Conservation (phyloP, 2,797 vertebrate species). For the Chaenodraco wilsoni region DNA sequence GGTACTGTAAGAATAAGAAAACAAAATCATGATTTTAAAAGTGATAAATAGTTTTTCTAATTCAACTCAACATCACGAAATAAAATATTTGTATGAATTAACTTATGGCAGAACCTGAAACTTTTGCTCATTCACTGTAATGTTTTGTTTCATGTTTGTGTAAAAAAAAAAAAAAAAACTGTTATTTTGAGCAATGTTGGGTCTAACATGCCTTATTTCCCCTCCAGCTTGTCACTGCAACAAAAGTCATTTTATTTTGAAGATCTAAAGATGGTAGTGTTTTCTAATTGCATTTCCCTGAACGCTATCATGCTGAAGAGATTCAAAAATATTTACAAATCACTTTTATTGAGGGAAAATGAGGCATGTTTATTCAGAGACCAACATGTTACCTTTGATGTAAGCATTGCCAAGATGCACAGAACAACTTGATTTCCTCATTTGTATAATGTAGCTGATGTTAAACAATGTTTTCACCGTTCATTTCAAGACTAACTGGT, state of each 20-base stretch:
- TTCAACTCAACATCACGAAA: constrained; percentile 4
- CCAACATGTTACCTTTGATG: constrained; percentile 39
- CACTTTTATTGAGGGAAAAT: constrained; percentile 30
- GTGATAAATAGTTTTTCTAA: constrained; percentile 31
- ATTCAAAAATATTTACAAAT: constrained; percentile 14
- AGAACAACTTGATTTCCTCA: constrained; percentile 33
- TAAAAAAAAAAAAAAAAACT: background rate
- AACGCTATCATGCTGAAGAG: constrained; percentile 17
- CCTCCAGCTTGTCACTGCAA: constrained; percentile 32
- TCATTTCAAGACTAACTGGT: constrained; percentile 45
- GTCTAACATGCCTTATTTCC: constrained; percentile 61
- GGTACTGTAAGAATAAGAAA: constrained; percentile 47
- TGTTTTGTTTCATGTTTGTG: constrained; percentile 26
- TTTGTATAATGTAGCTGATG: constrained; percentile 54
- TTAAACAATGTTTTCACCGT: constrained; percentile 21
- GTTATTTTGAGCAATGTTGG: constrained; percentile 12
- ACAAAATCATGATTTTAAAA: constrained; percentile 11
- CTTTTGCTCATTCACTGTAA: constrained; percentile 8
- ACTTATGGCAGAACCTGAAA: constrained; percentile 6
- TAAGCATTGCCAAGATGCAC: constrained; percentile 44
- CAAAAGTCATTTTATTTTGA: constrained; percentile 6
- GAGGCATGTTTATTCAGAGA: constrained; percentile 19
- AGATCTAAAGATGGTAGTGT: constrained; percentile 15
- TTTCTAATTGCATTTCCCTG: background rate
- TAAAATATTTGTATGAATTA: constrained; percentile 16